Conservation (phyloP, 23 tunicate species). For the Styela clava region DNA sequence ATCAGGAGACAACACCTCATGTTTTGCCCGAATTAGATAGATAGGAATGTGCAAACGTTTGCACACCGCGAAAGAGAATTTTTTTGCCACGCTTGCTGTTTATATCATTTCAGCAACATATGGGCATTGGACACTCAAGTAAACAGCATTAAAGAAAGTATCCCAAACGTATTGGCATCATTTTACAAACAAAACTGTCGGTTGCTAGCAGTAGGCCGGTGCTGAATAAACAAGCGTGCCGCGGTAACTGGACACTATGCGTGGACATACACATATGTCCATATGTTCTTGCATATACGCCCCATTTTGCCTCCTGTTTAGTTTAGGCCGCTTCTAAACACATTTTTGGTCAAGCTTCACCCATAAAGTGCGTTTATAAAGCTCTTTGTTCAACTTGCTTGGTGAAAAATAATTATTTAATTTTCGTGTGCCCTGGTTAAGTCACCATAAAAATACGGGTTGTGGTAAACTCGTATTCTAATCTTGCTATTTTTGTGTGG, state of each 20-base stretch:
- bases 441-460: not conserved
- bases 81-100: too few species aligned
- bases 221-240: not conserved
- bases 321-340: not conserved
- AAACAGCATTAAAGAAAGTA: too few species aligned
- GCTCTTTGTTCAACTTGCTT: not conserved
- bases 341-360: not conserved
- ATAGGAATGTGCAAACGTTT: too few species aligned
- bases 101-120: too few species aligned
- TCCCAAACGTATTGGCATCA: too few species aligned
- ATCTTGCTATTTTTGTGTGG: not conserved
- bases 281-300: not conserved
- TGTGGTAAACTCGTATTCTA: not conserved
- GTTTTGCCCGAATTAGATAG: too few species aligned
- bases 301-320: not conserved
- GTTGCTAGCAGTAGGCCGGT: not conserved
- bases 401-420: too few species aligned
- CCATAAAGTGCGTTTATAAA: too few species aligned
- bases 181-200: too few species aligned
- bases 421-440: not conserved
- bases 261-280: not conserved
- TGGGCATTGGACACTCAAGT: too few species aligned
- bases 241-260: not conserved
- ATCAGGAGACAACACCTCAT: too few species aligned
- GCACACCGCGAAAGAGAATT: too few species aligned